A percentile compares a stretch with the other conserved stretches of the same genome.
Conservation (phyloP, 1,140 invertebrate species). For the Rhizoglyphus robini region DNA sequence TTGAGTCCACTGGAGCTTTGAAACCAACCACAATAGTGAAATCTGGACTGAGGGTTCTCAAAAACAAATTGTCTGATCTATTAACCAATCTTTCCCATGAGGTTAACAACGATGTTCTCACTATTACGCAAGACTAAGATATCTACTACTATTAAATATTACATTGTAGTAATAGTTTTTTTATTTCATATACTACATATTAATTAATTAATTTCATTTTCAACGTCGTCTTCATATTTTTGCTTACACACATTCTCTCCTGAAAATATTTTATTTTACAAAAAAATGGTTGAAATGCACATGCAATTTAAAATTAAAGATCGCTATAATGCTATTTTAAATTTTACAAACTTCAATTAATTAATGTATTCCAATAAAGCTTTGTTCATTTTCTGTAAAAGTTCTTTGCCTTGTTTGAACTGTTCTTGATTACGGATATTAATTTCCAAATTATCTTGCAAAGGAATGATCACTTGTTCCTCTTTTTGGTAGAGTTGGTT, state of each 20-base stretch:
- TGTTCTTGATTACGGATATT: not conserved
- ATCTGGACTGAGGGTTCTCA: conserved; percentile 79
- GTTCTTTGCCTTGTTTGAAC: not conserved
- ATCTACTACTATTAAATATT: not conserved
- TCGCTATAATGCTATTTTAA: not conserved
- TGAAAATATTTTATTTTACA: too few relatives aligned
- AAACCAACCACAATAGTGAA: conserved; percentile 94
- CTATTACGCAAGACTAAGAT: conserved; percentile 11
- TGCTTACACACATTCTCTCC: too few relatives aligned
- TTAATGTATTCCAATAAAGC: not conserved
- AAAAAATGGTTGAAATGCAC: too few relatives aligned
- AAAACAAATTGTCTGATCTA: conserved; percentile 89
- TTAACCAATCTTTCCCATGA: conserved; percentile 58
- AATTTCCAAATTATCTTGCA: not conserved
- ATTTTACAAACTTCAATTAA: not conserved
- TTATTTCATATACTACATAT: not conserved
- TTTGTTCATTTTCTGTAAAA: conserved; percentile 9
- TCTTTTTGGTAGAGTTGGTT: not conserved
- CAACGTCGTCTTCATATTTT: too few relatives aligned
- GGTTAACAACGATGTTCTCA: conserved; percentile 17
- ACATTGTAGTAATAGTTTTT: not conserved
- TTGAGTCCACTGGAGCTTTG: conserved; percentile 83
- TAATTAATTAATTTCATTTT: too few relatives aligned
- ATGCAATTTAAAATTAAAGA: not conserved
- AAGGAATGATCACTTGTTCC: not conserved